Base-by-base conservation (phyloP, 2,797 vertebrate genomes). In the Rhadinocentrus ornatus region DNA sequence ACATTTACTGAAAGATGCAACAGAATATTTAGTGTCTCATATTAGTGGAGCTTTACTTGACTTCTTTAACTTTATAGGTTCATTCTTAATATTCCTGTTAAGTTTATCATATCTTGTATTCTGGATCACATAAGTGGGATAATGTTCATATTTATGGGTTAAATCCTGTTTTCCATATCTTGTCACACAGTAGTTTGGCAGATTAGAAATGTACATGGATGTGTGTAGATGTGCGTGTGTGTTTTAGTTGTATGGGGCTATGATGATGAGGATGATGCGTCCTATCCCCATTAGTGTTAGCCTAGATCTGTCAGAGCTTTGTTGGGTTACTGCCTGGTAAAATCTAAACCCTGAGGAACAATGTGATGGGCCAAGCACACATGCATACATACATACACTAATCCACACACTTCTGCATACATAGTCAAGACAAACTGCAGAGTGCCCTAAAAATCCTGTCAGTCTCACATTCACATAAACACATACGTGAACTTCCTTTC, bases 271-370 rank as follows among this genome's bases (percentile, higher is more conserved):
- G 75, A 82, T 88, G 88, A 92, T 88, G 86, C 78, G 83, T 88
- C 83, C 85, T 90, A 87, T 89, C 89, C 88, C 87, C 92, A 88
- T 93, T 93, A 94, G 90, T 84, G 89, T 93, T 93, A 94, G 89
- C 94, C 94, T 84, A 94, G 91, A 94, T 94, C 87, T 93, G 93
- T 95, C 93, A 94, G 72, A 86, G 81, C 66, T 71, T 86, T 71
- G 86, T 82, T 90, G 82, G 88, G 82, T 87, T 85, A 85, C 73
- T 85, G 84, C 79, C 74, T 86, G 74, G 84, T 71, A 88, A 87
- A 89, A 86, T 80, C 73, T 78, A 79, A 86, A 81, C 88, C 87
- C 88, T 67, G 71, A 88, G 87, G 89, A 91, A 80, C 83, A 83
- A 82, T 68, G 66, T 80, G 85, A 82, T 78, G 87, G 81, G 77